Evolutionary conservation across 2,888 invertebrate genomes (phyloP), one percentile per base, ranked within the genome.

Genomic region (Meghimatium bilineatum): DNA sequence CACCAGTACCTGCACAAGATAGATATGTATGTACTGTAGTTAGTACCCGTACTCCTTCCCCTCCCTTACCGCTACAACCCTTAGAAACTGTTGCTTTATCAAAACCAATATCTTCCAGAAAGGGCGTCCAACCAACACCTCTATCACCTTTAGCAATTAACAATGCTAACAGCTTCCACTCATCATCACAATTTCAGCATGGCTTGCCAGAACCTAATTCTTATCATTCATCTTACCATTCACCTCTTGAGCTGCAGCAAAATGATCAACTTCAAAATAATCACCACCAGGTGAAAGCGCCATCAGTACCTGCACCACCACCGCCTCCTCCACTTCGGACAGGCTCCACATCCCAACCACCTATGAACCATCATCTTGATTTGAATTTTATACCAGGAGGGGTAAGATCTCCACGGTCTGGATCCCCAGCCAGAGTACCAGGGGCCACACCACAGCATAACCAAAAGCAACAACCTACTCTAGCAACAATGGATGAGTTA

Each of bases 381-480:
- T 38, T 78, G 78, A 63, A 66, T 63, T 23, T 38, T 29, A 1
- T 38, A 38, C 78, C 78, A 26, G 63, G 44, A 38, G 78, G 63
- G 20, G 23, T 44, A 44, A 52, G 78, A 44, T 78, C 63, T 78
- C 78, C 78, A 29, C 78, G 78, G 1, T 66, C 78, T 44, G 66
- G 66, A 26, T 78, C 78, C 44, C 89, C 86, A 67, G 81, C 26
- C 23, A 75, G 63, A 60, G 79, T 76, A 76, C 78, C 49, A 20
- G 1, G 44, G 12, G 76, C 76, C 6, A 17, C 56, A 63, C 63
- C 1, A 1, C 34, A 38, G 17, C 49, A 20, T n/a, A 72, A 2
- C 17, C 44, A 32, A 32, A 52, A 49, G 29, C 44, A 69, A 26
- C 77, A 17, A n/a, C 29, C 67, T 17, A 36, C 77, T n/a, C 2